Evolutionary conservation across 2,888 invertebrate species (phyloP).

Genomic region (Lasioglossum figueresi): DNA sequence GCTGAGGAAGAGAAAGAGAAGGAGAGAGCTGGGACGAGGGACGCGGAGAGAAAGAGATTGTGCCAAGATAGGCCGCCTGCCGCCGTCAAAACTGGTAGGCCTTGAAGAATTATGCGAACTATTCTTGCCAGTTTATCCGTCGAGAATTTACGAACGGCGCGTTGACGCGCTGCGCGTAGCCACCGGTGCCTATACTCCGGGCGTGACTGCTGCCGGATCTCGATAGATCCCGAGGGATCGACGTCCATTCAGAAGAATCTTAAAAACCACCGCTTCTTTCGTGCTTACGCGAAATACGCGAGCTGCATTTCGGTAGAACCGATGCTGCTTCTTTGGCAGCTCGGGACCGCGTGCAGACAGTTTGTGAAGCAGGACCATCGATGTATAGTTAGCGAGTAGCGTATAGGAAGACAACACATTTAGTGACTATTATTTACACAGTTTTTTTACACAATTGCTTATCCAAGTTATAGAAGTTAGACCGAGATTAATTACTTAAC

Average conservation of each 20-base stretch:
- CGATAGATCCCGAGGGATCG: not conserved
- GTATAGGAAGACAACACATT: not conserved
- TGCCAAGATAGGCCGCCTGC: constrained; percentile 81
- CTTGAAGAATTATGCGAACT: constrained; percentile 84
- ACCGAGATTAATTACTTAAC: not conserved
- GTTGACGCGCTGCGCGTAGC: constrained; percentile 68
- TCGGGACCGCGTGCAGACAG: not conserved
- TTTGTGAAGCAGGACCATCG: not conserved
- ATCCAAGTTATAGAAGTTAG: not conserved
- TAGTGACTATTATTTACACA: not conserved
- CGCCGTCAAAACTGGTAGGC: constrained; percentile 83
- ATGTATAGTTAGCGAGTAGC: not conserved
- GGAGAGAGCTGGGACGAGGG: constrained; percentile 48
- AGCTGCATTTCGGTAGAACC: not conserved
- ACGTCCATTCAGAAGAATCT: not conserved
- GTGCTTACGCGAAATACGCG: not conserved
- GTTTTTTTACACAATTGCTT: not conserved
- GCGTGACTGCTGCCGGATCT: constrained; percentile 58
- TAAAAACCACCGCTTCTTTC: not conserved
- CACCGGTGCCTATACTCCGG: constrained; percentile 57
- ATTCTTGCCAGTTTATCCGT: constrained; percentile 81
- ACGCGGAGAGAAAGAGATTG: constrained; percentile 77
- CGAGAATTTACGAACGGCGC: constrained; percentile 78
- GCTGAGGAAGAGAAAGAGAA: not conserved
- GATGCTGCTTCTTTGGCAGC: not conserved